phyloP scores from a whole-genome alignment of 1,140 invertebrate species.

The Drosophila tsacasi region DNA sequence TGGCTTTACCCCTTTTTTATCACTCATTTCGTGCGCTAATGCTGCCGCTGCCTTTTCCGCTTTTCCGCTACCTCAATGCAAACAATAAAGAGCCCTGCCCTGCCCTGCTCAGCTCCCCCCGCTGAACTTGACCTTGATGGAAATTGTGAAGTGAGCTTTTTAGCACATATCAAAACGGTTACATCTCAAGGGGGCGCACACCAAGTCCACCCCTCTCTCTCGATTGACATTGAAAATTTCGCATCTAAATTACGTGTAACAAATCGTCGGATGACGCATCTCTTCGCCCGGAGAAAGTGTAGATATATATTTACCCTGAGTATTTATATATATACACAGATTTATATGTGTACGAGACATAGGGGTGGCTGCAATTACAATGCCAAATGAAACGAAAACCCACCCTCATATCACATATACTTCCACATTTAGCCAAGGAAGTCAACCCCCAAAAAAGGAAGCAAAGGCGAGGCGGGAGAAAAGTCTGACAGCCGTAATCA shows the following conservation, averaged over 20 bases:
- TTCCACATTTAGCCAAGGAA: constrained; percentile 17
- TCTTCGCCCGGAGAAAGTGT: constrained; percentile 25
- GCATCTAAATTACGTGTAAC: constrained; percentile 74
- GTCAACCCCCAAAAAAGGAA: constrained; percentile 68
- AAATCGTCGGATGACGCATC: constrained; percentile 77
- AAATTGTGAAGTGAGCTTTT: constrained; percentile 80
- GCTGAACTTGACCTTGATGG: constrained; percentile 83
- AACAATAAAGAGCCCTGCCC: constrained; percentile 60
- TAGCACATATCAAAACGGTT: constrained; percentile 79
- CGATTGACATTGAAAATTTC: constrained; percentile 78
- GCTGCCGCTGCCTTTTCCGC: constrained; percentile 13
- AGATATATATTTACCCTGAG: constrained; percentile 19
- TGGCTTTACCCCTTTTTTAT: constrained; percentile 49
- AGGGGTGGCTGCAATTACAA: constrained; percentile 74
- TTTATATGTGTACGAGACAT: constrained; percentile 8
- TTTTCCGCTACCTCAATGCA: constrained; percentile 68
- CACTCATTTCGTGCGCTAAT: constrained; percentile 44
- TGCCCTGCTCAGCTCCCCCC: constrained; percentile 1
- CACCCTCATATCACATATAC: constrained; percentile 47
- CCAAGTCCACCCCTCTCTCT: not conserved
- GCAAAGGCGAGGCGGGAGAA: constrained; percentile 11
- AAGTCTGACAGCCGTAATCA: constrained; percentile 66
- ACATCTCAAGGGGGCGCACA: constrained; percentile 73
- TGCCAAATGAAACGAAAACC: constrained; percentile 51
- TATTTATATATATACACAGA: constrained; percentile 12